These are phyloP conservation scores for Betta splendens DNA, from an alignment of 2,797 vertebrate species.

Conservation along the genomic window DNA sequence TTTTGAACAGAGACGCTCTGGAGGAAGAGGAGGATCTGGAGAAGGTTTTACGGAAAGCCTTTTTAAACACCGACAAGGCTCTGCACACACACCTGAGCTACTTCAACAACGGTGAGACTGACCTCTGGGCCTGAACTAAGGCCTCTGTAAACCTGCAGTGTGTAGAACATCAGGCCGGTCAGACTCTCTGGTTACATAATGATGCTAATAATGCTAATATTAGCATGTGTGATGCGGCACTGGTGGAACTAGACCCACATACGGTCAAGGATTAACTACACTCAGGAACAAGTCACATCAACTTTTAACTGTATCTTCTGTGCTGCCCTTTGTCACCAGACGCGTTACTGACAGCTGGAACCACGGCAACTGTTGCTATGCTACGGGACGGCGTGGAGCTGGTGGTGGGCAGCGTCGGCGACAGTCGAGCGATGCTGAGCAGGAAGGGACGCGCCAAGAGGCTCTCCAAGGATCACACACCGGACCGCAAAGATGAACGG, in stretches of 20 bases:
- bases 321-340: conserved; percentile 17
- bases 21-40: conserved; percentile 88
- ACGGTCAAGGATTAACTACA: too few relatives aligned
- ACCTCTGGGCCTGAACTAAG: too few relatives aligned
- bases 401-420: conserved; percentile 91
- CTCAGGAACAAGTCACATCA: too few relatives aligned
- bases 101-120: conserved; percentile 83
- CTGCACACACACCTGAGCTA: conserved; percentile 83
- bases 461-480: conserved; percentile 91
- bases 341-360: conserved; percentile 82
- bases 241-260: too few relatives aligned
- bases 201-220: too few relatives aligned
- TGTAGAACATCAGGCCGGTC: too few relatives aligned
- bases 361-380: conserved; percentile 93
- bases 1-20: conserved; percentile 82
- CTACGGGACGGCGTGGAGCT: conserved; percentile 90
- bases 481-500: conserved; percentile 90
- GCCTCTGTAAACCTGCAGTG: too few relatives aligned
- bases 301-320: too few relatives aligned
- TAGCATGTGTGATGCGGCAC: too few relatives aligned
- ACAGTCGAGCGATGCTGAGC: conserved; percentile 92
- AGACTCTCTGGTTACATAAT: too few relatives aligned
- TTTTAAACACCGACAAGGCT: conserved; percentile 88
- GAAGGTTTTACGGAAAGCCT: conserved; percentile 87
- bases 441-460: conserved; percentile 87